phyloP scores from a whole-genome alignment of 2,113 vertebrate genomes.

The Gymnogyps californianus region DNA sequence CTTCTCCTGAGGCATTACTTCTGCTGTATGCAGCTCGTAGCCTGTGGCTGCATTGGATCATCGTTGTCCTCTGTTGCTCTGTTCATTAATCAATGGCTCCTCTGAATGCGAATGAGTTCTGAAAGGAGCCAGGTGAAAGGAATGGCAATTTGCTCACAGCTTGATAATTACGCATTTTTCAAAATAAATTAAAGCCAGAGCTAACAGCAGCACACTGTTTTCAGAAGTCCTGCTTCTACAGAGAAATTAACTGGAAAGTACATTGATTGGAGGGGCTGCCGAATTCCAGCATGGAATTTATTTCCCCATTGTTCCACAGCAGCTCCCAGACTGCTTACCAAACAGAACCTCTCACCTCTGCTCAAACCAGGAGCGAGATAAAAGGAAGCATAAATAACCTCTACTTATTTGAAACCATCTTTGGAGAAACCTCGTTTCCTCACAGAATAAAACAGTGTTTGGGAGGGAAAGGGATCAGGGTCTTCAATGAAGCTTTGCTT shows the following conservation, averaged over 20 bases:
- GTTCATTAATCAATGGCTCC: constrained; percentile 41
- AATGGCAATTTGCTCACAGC: constrained; percentile 64
- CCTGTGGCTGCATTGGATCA: background rate
- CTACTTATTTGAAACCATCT: background rate
- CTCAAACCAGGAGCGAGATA: background rate
- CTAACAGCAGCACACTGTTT: constrained; percentile 28
- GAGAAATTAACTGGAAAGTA: constrained; percentile 40
- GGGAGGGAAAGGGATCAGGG: background rate
- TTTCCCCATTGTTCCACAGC: background rate
- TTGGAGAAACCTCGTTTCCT: background rate
- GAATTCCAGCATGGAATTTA: background rate
- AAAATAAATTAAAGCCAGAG: constrained; percentile 62
- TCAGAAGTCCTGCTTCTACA: constrained; percentile 1
- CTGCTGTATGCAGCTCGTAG: background rate
- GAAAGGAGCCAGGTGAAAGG: constrained; percentile 51
- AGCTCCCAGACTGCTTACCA: background rate
- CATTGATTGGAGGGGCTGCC: constrained; percentile 26
- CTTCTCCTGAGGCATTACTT: background rate
- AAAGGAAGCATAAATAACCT: background rate
- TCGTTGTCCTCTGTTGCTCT: constrained; percentile 1
- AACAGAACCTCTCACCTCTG: background rate
- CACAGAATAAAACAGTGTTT: background rate
- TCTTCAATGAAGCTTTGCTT: background rate
- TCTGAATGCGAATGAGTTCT: constrained; percentile 51
- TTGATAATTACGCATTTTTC: constrained; percentile 62